These are phyloP conservation scores for Oreochromis grahami DNA, from an alignment of 2,797 vertebrate species.

Conservation along the genomic window DNA sequence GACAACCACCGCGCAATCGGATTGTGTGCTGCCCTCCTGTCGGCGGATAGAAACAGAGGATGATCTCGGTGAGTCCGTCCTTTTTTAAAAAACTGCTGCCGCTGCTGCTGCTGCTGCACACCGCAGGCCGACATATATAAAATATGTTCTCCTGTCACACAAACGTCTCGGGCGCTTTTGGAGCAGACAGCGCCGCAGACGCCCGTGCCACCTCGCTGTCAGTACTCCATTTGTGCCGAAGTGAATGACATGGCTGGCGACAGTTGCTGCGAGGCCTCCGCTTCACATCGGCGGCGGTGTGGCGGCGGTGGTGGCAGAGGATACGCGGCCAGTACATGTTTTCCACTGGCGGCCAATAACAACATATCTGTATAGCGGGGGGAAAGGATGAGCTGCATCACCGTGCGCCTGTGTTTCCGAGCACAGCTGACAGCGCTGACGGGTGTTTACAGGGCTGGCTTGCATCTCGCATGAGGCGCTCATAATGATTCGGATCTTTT, in stretches of 20 bases:
- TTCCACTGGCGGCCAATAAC: conserved; percentile 30
- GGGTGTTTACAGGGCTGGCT: background rate
- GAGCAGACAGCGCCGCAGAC: background rate
- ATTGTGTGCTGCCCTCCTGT: conserved; percentile 44
- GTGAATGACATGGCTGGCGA: conserved; percentile 52
- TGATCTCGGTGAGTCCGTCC: conserved; percentile 73
- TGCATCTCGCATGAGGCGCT: background rate
- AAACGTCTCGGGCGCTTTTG: conserved; percentile 28
- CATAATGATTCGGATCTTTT: background rate
- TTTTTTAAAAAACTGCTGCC: background rate
- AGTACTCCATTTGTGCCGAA: conserved; percentile 14
- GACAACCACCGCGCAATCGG: conserved; percentile 16
- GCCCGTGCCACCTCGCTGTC: conserved; percentile 13
- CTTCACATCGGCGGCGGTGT: background rate
- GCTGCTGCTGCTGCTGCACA: conserved; percentile 21
- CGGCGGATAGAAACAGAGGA: conserved; percentile 49
- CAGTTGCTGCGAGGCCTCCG: conserved; percentile 41
- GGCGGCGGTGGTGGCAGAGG: conserved; percentile 1
- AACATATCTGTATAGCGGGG: conserved; percentile 15
- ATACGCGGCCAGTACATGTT: conserved; percentile 42
- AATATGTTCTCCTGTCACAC: conserved; percentile 32
- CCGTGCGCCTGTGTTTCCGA: background rate
- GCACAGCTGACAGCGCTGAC: conserved; percentile 9
- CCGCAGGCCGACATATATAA: conserved; percentile 49
- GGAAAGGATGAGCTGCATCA: conserved; percentile 21